Evolutionary conservation across 1,140 invertebrate genomes (phyloP).

Genomic region (Homarus americanus): DNA sequence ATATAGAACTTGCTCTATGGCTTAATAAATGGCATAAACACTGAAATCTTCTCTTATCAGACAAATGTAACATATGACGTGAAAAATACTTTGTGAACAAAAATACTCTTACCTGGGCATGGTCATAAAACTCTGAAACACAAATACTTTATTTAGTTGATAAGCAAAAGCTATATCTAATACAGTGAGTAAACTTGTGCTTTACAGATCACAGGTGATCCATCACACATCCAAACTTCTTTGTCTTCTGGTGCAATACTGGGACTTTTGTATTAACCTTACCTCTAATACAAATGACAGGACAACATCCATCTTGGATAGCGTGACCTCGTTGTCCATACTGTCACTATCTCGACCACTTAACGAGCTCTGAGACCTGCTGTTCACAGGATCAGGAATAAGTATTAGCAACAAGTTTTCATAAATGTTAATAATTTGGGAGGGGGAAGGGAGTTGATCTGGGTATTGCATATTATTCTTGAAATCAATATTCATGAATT

Average conservation of each 20-base stretch:
- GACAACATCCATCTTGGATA: constrained; percentile 98
- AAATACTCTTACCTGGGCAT: background rate
- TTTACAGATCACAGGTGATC: background rate
- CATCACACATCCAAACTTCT: too few species aligned
- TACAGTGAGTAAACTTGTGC: background rate
- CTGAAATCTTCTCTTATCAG: too few species aligned
- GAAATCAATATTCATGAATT: background rate
- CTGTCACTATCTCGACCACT: constrained; percentile 94
- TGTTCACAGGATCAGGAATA: constrained; percentile 75
- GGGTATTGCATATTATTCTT: background rate
- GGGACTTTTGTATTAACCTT: too few species aligned
- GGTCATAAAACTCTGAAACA: background rate
- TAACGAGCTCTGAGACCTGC: constrained; percentile 93
- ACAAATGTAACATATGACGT: too few species aligned
- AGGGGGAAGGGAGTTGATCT: background rate
- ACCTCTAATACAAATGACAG: constrained; percentile 98
- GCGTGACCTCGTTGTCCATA: constrained; percentile 92
- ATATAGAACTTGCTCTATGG: too few species aligned
- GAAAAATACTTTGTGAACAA: too few species aligned
- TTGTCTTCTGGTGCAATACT: background rate
- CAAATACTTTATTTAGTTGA: background rate
- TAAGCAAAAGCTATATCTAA: background rate
- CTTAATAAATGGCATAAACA: too few species aligned
- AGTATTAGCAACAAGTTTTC: constrained; percentile 35
- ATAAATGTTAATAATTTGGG: background rate